Evolutionary conservation across 2,113 vertebrate genomes (phyloP).

Genomic region (Proteles cristata): DNA sequence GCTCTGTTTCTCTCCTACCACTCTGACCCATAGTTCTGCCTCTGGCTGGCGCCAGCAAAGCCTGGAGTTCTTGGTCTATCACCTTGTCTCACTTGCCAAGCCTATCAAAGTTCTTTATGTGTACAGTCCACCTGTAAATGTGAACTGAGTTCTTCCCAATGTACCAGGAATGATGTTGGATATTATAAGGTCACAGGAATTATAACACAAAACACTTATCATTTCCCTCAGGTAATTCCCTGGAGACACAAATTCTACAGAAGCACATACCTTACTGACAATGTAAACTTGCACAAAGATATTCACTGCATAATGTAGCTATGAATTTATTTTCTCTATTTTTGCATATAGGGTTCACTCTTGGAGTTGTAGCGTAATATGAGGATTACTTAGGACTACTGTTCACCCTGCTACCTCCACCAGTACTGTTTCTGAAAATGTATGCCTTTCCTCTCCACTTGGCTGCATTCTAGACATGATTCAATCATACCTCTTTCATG

Average conservation of each 20-base stretch:
- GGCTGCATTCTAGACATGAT: neutral
- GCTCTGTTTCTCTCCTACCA: neutral
- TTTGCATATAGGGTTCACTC: neutral
- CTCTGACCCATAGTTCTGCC: neutral
- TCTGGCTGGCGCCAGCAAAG: neutral
- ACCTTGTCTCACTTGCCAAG: neutral
- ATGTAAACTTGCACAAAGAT: neutral
- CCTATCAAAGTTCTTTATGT: neutral
- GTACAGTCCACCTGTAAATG: neutral
- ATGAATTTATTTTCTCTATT: neutral
- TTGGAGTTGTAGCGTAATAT: neutral
- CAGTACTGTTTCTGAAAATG: neutral
- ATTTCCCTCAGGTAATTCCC: neutral
- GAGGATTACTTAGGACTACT: neutral
- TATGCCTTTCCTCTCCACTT: neutral
- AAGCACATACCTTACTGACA: neutral
- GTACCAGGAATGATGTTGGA: neutral
- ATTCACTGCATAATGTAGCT: neutral
- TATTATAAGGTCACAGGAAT: neutral
- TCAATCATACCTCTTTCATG: neutral
- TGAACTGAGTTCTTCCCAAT: neutral
- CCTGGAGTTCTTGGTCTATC: neutral
- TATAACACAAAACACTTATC: neutral
- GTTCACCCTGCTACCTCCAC: neutral
- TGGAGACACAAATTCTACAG: conserved; percentile 17